Evolutionary conservation across 1,140 invertebrate genomes (phyloP), one percentile per base, ranked within the genome.

Genomic region (Drosophila pandora): DNA sequence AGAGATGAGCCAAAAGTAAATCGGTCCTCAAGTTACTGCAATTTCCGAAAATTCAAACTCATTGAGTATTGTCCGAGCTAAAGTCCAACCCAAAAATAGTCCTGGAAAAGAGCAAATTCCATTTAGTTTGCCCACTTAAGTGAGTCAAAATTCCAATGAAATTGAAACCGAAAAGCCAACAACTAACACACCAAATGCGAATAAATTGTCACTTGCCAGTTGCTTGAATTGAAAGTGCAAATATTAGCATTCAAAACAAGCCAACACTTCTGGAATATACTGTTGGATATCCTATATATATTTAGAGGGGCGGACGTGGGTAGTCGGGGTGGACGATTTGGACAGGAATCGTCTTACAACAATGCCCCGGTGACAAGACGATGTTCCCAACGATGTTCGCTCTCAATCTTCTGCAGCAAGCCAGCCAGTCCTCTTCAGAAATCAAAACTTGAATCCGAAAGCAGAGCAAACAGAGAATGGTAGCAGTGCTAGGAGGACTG

Each of bases 161-260:
- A 83, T 74, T 56, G 79, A 82, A 81, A 69, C 79, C 59, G 69
- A 67, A 61, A 43, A 43, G 70, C 81, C 59, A 67, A 67, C 63
- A 67, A 52, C 47, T 52, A 49, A 52, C 59, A 67, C 52, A 74
- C 71, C 76, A 58, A 81, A 75, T 77, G 73, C 70, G 82, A 73
- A 81, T 85, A 85, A 85, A 85, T 87, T 87, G 83, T 87, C 83
- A 88, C 79, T 88, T 87, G 82, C 75, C 75, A 74, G 71, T 71
- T 82, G 78, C 75, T 88, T 73, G 64, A 88, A 88, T 88, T 79
- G 75, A 76, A 76, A 73, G 84, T 79, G 83, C 83, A 88, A 88
- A 88, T 88, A 88, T 88, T 79, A 88, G 76, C 83, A 88, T 88
- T 88, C 83, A 83, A 88, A 88, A 88, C 83, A 88, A 88, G 64